Conservation (phyloP, 1,140 invertebrate genomes). For the Pissodes strobi region DNA sequence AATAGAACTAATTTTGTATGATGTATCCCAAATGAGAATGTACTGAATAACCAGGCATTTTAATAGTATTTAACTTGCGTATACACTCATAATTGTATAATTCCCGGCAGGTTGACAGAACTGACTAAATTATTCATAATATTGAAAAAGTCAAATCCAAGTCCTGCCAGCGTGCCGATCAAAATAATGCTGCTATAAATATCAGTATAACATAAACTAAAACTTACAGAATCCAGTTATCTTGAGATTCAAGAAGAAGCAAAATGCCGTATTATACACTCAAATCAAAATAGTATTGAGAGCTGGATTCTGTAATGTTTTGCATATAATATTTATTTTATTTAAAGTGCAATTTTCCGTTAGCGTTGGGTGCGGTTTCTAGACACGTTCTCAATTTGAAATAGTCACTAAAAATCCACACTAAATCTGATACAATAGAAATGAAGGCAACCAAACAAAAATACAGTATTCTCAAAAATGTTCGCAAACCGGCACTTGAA, state of each 20-base stretch:
- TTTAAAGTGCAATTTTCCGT: conserved; percentile 50
- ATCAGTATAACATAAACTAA: conserved; percentile 11
- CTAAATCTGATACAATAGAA: conserved; percentile 65
- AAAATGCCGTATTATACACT: neutral
- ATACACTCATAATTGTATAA: conserved; percentile 17
- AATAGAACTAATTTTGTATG: conserved; percentile 32
- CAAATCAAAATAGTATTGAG: conserved; percentile 15
- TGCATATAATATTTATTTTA: conserved; percentile 17
- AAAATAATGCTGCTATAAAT: conserved; percentile 7
- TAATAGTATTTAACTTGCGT: conserved; percentile 32
- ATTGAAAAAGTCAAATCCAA: too few relatives aligned
- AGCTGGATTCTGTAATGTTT: conserved; percentile 22
- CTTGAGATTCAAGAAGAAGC: neutral
- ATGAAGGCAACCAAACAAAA: conserved; percentile 59
- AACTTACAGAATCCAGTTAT: conserved; percentile 7
- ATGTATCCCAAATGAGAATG: conserved; percentile 30
- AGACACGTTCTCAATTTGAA: conserved; percentile 68
- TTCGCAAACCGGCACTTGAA: conserved; percentile 59
- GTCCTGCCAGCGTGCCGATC: neutral
- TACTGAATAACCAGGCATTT: conserved; percentile 23
- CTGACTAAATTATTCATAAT: too few relatives aligned
- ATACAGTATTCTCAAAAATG: conserved; percentile 52
- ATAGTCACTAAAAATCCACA: conserved; percentile 68
- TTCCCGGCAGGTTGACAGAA: neutral
- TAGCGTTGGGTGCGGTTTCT: conserved; percentile 59